A percentile compares a stretch with the other conserved stretches of the same genome.
These are phyloP conservation scores for Hypsopygia costalis DNA, from an alignment of 2,888 invertebrate species.

Conservation along the genomic window DNA sequence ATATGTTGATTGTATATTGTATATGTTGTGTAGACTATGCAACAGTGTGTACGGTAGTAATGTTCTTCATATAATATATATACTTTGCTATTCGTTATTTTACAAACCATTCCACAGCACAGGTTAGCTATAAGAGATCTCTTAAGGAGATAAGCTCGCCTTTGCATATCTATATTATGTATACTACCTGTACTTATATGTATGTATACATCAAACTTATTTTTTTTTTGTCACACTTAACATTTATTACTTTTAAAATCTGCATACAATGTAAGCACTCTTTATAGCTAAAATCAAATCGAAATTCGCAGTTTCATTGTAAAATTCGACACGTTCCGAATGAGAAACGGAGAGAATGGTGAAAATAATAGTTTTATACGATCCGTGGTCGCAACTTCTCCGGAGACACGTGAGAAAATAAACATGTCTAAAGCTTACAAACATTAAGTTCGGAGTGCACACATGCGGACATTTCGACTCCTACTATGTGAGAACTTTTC, in stretches of 20 bases:
- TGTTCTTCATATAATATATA: too few species aligned
- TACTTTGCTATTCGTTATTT: too few species aligned
- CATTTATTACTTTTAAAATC: not conserved
- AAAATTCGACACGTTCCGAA: constrained; percentile 1
- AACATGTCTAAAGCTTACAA: constrained; percentile 42
- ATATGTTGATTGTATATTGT: too few species aligned
- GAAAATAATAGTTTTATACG: constrained; percentile 1
- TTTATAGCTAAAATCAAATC: not conserved
- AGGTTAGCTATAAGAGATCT: too few species aligned
- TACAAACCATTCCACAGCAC: too few species aligned
- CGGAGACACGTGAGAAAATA: constrained; percentile 35
- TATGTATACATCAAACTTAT: too few species aligned
- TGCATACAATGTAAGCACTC: not conserved
- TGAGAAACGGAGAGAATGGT: not conserved
- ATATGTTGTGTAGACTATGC: too few species aligned
- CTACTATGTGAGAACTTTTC: not conserved
- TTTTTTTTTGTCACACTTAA: too few species aligned
- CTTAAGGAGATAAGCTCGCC: too few species aligned
- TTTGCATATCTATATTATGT: too few species aligned
- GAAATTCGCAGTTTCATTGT: not conserved
- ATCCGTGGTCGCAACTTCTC: constrained; percentile 2
- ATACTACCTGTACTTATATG: too few species aligned
- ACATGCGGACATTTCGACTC: constrained; percentile 16
- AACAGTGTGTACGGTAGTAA: too few species aligned
- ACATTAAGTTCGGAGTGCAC: constrained; percentile 53